Evolutionary conservation across 2,888 invertebrate genomes (phyloP).

Genomic region (Drosophila mayaguana): DNA sequence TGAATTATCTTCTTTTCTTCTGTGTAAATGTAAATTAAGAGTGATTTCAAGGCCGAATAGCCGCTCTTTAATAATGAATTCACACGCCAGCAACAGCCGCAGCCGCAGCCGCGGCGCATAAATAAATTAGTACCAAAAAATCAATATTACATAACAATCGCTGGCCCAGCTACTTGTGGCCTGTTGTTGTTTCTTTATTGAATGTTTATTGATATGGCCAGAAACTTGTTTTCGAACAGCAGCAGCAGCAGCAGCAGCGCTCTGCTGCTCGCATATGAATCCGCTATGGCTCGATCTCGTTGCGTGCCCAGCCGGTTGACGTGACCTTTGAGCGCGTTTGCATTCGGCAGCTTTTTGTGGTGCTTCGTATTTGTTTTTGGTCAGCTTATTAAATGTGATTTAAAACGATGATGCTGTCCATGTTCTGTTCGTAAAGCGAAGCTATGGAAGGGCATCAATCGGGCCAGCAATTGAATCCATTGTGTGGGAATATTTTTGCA

Average conservation of each 20-base stretch:
- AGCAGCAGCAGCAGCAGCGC: constrained; percentile 25
- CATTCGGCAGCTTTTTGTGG: constrained; percentile 38
- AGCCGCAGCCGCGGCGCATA: constrained; percentile 1
- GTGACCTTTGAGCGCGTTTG: constrained; percentile 74
- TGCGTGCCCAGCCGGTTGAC: constrained; percentile 73
- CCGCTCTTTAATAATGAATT: constrained; percentile 60
- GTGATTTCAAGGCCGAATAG: constrained; percentile 64
- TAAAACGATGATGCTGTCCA: constrained; percentile 28
- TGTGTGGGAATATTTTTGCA: constrained; percentile 46
- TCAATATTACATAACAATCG: constrained; percentile 71
- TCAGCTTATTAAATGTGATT: constrained; percentile 43
- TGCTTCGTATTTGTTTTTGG: constrained; percentile 26
- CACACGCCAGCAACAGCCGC: constrained; percentile 55
- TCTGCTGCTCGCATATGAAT: constrained; percentile 22
- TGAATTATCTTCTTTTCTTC: not conserved
- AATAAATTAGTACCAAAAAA: constrained; percentile 60
- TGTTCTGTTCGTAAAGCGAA: constrained; percentile 8
- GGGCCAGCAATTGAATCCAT: constrained; percentile 14
- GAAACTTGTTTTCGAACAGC: constrained; percentile 61
- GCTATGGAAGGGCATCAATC: constrained; percentile 8
- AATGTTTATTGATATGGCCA: constrained; percentile 48
- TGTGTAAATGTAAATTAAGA: not conserved
- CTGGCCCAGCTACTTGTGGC: constrained; percentile 22
- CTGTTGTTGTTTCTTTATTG: constrained; percentile 15
- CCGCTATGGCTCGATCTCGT: constrained; percentile 24